Percentiles rank a stretch among this genome's conserved stretches.
Conservation (phyloP, 2,113 vertebrate genomes). For the Albula goreensis region DNA sequence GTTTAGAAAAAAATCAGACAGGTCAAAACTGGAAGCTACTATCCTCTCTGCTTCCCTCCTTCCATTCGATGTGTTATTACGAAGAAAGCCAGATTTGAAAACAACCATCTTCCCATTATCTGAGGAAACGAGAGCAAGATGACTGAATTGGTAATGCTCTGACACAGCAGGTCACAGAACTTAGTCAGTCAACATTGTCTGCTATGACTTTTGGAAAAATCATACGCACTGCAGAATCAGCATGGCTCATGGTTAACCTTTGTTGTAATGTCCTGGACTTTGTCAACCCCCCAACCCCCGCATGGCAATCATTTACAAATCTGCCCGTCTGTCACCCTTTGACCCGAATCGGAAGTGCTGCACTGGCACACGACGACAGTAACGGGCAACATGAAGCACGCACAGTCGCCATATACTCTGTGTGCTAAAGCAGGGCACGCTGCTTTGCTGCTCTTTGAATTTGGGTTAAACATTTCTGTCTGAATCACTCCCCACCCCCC, state of each 20-base stretch:
- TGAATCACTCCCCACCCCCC: neutral
- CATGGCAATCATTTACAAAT: constrained; percentile 3
- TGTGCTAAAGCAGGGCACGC: neutral
- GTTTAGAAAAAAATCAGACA: too few species aligned
- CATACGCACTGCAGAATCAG: neutral
- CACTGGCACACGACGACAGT: neutral
- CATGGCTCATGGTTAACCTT: constrained; percentile 12
- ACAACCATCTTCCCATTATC: neutral
- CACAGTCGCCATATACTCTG: neutral
- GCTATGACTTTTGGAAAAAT: neutral
- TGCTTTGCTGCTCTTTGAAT: neutral
- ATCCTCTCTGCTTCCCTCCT: too few species aligned
- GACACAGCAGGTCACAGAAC: neutral
- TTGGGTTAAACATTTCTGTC: neutral
- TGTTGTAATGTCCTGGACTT: constrained; percentile 23
- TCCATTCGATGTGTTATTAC: too few species aligned
- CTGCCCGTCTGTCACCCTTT: constrained; percentile 24
- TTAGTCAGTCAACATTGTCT: neutral
- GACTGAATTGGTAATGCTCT: neutral
- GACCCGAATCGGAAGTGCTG: constrained; percentile 25
- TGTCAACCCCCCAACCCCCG: neutral
- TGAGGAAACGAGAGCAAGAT: neutral
- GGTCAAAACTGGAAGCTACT: too few species aligned
- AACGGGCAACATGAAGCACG: neutral
- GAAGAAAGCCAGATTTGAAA: too few species aligned